Percentiles rank a stretch among this genome's conserved stretches.
phyloP scores from a whole-genome alignment of 2,797 vertebrate species.

The Macropus fuliginosus region DNA sequence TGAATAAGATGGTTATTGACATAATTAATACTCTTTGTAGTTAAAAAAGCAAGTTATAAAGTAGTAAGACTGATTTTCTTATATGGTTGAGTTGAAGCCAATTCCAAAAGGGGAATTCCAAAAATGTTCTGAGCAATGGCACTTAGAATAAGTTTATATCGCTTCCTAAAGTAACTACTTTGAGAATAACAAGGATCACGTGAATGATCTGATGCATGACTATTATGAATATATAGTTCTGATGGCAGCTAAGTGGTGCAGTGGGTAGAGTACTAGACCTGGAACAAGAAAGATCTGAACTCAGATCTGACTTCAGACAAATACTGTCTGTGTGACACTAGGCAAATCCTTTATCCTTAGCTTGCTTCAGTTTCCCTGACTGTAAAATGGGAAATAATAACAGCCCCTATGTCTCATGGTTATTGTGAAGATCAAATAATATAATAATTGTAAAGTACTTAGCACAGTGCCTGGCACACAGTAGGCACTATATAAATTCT shows the following conservation, averaged over 20 bases:
- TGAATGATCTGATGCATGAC: background rate
- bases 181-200: background rate
- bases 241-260: background rate
- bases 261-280: background rate
- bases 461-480: background rate
- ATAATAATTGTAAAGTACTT: background rate
- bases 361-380: background rate
- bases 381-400: background rate
- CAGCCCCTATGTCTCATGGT: background rate
- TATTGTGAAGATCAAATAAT: background rate
- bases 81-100: conserved; percentile 14
- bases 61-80: conserved; percentile 41
- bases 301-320: background rate
- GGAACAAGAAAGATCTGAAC: background rate
- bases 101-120: conserved; percentile 28
- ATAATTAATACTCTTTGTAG: conserved; percentile 18
- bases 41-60: conserved; percentile 48
- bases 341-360: background rate
- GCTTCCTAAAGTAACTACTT: conserved; percentile 39
- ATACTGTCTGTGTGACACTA: background rate
- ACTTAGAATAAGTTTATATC: conserved; percentile 17
- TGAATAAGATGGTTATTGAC: conserved; percentile 59
- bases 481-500: background rate
- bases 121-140: conserved; percentile 30
- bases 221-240: background rate